Percentiles rank a stretch among this genome's conserved stretches.
Conservation (phyloP, 2,113 vertebrate species). For the Hymenochirus boettgeri region DNA sequence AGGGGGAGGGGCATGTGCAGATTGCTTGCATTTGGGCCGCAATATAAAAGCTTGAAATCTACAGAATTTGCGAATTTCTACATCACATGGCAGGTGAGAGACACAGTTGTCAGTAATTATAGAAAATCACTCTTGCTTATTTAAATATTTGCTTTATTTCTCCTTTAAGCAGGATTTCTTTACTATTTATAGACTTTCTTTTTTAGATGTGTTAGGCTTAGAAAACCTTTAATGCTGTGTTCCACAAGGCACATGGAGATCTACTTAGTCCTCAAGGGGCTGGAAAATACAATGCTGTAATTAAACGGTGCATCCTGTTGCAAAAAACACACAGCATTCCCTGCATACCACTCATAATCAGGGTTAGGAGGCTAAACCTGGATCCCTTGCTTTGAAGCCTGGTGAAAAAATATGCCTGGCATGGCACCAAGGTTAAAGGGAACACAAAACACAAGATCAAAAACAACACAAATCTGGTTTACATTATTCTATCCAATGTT, state of each 20-base stretch:
- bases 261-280: not conserved
- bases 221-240: too few relatives aligned
- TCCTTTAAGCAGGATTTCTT: too few relatives aligned
- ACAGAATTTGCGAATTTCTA: too few relatives aligned
- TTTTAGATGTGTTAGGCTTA: too few relatives aligned
- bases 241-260: not conserved
- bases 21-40: too few relatives aligned
- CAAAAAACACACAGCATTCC: constrained; percentile 66
- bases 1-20: too few relatives aligned
- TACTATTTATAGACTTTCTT: not conserved
- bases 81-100: too few relatives aligned
- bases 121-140: too few relatives aligned
- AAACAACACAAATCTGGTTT: constrained; percentile 18
- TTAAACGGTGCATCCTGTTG: constrained; percentile 17
- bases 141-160: too few relatives aligned
- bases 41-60: too few relatives aligned
- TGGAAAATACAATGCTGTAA: constrained; percentile 45
- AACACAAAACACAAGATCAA: constrained; percentile 14
- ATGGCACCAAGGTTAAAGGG: constrained; percentile 12
- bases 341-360: constrained; percentile 76
- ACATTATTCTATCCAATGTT: constrained; percentile 2
- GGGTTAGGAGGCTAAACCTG: constrained; percentile 65
- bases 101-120: too few relatives aligned
- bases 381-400: constrained; percentile 36
- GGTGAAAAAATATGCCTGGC: constrained; percentile 26